These are phyloP conservation scores for Barnardius zonarius DNA, from an alignment of 2,113 vertebrate species.

Conservation along the genomic window DNA sequence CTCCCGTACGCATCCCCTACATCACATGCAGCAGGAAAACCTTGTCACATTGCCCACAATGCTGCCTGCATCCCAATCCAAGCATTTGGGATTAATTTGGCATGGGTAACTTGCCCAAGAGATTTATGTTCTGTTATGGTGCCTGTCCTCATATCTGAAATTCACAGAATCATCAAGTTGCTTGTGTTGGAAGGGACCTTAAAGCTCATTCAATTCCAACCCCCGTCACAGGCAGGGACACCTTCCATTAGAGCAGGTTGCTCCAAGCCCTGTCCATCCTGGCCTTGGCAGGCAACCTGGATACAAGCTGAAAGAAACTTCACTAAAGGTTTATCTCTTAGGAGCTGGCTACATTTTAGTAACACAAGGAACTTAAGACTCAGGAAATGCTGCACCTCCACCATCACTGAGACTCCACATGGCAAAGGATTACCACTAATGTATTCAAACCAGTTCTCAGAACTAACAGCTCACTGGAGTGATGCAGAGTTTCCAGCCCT, in stretches of 20 bases:
- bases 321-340: not conserved
- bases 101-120: not conserved
- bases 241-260: not conserved
- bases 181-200: not conserved
- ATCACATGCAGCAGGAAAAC: not conserved
- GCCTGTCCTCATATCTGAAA: not conserved
- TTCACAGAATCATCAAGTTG: not conserved
- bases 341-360: not conserved
- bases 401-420: accelerated
- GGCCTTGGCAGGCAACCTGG: not conserved
- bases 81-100: not conserved
- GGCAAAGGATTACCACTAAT: not conserved
- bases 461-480: not conserved
- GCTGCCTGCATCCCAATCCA: not conserved
- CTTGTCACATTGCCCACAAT: not conserved
- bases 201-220: not conserved
- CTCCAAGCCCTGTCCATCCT: not conserved
- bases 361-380: not conserved
- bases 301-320: not conserved
- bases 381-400: not conserved
- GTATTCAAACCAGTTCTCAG: not conserved
- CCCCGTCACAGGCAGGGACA: not conserved
- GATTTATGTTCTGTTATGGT: not conserved
- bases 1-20: not conserved
- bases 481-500: not conserved